These are phyloP conservation scores for Spilosoma lubricipeda DNA, from an alignment of 2,888 invertebrate genomes.

Conservation along the genomic window DNA sequence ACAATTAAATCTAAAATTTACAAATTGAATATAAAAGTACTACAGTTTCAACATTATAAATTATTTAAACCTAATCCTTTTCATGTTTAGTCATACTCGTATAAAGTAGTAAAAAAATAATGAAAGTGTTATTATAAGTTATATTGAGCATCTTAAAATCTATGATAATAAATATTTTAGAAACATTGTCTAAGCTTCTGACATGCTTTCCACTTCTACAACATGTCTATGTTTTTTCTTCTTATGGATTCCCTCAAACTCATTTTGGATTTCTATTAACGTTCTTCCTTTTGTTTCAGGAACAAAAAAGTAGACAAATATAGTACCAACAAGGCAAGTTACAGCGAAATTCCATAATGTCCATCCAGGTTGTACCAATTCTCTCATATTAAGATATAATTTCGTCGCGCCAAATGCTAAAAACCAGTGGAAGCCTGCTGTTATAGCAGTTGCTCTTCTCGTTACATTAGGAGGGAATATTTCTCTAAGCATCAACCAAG, in stretches of 20 bases:
- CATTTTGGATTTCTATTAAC: slow-evolving; percentile 84
- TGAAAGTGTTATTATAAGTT: background rate
- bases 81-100: background rate
- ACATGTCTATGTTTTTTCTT: slow-evolving; percentile 78
- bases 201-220: slow-evolving; percentile 77
- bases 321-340: slow-evolving; percentile 85
- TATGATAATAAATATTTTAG: background rate
- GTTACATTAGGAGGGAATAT: slow-evolving; percentile 88
- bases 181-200: slow-evolving; percentile 57
- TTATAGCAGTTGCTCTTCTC: slow-evolving; percentile 88
- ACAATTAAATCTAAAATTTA: background rate
- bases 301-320: slow-evolving; percentile 88
- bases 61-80: background rate
- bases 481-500: slow-evolving; percentile 90
- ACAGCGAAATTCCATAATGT: slow-evolving; percentile 89
- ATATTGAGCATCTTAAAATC: background rate
- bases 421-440: slow-evolving; percentile 89
- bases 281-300: slow-evolving; percentile 89
- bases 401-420: slow-evolving; percentile 89
- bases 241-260: slow-evolving; percentile 80
- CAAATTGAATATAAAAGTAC: background rate
- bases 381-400: slow-evolving; percentile 87
- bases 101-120: background rate
- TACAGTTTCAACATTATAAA: background rate
- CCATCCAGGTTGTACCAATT: slow-evolving; percentile 85